phyloP scores from a whole-genome alignment of 92 coral and sea anemone species.

The Phenganax stokvisi region DNA sequence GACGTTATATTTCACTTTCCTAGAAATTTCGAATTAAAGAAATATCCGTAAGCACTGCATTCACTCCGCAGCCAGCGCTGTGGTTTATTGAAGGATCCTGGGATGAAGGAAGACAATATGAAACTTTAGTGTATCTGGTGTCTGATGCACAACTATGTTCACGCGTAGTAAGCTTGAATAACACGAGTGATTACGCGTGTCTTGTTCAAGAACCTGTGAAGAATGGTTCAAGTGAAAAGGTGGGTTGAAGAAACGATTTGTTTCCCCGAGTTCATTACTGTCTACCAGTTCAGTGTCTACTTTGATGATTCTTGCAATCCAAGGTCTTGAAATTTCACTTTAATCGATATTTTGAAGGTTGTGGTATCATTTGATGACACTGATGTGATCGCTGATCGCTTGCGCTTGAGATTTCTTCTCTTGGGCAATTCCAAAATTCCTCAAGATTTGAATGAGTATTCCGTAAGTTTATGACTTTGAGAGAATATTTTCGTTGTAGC shows the following conservation, averaged over 20 bases:
- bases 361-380: slow-evolving; percentile 4
- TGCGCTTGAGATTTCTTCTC: slow-evolving; percentile 24
- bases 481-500: neutral
- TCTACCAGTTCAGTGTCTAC: neutral
- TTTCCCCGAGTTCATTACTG: neutral
- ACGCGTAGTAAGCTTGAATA: neutral
- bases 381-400: slow-evolving; percentile 25
- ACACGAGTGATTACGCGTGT: slow-evolving; percentile 6
- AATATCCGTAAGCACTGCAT: slow-evolving; percentile 51
- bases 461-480: neutral
- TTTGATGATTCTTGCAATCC: neutral
- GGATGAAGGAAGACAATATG: slow-evolving; percentile 11
- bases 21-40: slow-evolving; percentile 42
- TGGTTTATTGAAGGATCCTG: slow-evolving; percentile 54
- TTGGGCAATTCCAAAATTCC: slow-evolving; percentile 8
- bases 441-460: slow-evolving; percentile 22
- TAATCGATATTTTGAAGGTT: neutral
- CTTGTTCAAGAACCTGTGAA: slow-evolving; percentile 7
- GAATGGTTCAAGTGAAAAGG: slow-evolving; percentile 30
- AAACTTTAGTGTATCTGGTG: neutral
- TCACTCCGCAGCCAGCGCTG: slow-evolving; percentile 56
- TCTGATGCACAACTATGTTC: slow-evolving; percentile 3
- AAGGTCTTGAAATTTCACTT: no score
- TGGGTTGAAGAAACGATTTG: neutral
- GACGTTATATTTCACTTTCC: neutral